phyloP scores from a whole-genome alignment of 2,113 vertebrate genomes.

The Saimiri boliviensis region DNA sequence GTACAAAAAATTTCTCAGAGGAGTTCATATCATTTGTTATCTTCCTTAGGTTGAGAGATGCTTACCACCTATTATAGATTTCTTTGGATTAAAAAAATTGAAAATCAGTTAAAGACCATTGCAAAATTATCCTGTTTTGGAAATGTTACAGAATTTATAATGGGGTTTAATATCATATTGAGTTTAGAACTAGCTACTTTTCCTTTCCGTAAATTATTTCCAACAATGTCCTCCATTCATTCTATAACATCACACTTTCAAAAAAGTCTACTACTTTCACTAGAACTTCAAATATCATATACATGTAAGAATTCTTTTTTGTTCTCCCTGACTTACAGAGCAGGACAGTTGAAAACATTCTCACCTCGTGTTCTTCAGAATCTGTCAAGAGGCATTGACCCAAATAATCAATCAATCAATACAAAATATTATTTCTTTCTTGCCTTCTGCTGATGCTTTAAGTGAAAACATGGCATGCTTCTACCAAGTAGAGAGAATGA shows the following conservation, averaged over 20 bases:
- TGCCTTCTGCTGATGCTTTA: background rate
- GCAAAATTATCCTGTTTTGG: background rate
- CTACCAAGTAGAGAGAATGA: background rate
- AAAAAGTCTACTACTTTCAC: background rate
- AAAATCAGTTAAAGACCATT: background rate
- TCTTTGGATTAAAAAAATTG: background rate
- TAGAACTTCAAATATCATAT: background rate
- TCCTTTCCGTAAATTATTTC: background rate
- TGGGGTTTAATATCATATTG: background rate
- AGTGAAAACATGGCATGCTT: background rate
- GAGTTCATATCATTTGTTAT: background rate
- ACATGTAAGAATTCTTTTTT: background rate
- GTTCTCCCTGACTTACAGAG: background rate
- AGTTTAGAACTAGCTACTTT: background rate
- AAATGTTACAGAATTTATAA: background rate
- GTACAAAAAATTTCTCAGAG: background rate
- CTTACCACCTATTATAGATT: background rate
- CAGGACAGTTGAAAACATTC: background rate
- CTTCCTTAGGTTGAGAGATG: background rate
- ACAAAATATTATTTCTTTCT: background rate
- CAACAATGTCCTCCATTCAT: background rate
- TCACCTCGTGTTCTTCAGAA: background rate
- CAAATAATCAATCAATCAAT: background rate
- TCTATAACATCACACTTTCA: background rate
- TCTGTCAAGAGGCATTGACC: background rate